phyloP scores from a whole-genome alignment of 1,140 invertebrate species.

The Drosophila nannoptera region DNA sequence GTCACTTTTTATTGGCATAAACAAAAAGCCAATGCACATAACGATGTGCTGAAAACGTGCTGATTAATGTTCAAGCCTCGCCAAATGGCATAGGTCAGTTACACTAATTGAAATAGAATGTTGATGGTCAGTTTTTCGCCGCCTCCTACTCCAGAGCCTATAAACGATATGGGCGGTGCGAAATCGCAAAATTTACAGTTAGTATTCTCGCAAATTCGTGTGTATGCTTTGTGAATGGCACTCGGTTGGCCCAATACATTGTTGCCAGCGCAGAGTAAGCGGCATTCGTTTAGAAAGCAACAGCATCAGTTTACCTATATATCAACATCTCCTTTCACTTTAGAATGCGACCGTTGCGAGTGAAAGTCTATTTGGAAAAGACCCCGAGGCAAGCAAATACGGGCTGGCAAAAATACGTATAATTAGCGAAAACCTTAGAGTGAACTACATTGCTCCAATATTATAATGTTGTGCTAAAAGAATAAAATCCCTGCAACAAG shows the following conservation, averaged over 20 bases:
- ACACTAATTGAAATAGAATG: slow-evolving; percentile 76
- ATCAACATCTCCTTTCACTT: slow-evolving; percentile 61
- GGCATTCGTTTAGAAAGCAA: slow-evolving; percentile 63
- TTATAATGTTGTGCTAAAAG: background rate
- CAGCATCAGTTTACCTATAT: slow-evolving; percentile 20
- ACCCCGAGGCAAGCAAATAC: slow-evolving; percentile 1
- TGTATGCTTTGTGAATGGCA: slow-evolving; percentile 47
- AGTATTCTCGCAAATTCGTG: background rate
- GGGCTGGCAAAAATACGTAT: background rate
- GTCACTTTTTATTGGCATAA: slow-evolving; percentile 40
- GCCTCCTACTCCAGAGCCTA: slow-evolving; percentile 6
- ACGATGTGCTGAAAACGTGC: slow-evolving; percentile 57
- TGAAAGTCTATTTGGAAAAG: slow-evolving; percentile 50
- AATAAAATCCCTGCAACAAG: slow-evolving; percentile 54
- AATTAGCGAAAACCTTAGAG: background rate
- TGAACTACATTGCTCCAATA: too few species aligned
- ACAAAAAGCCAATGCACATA: slow-evolving; percentile 36
- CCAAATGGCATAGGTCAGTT: slow-evolving; percentile 74
- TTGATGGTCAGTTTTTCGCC: slow-evolving; percentile 31
- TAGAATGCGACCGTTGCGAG: slow-evolving; percentile 52
- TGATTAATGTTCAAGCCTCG: slow-evolving; percentile 59
- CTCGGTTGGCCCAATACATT: slow-evolving; percentile 9
- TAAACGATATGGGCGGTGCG: slow-evolving; percentile 37
- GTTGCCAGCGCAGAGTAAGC: slow-evolving; percentile 7
- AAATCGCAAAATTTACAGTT: slow-evolving; percentile 17